Evolutionary conservation across 2,888 invertebrate genomes (phyloP).

Genomic region (Chalcis sispes): DNA sequence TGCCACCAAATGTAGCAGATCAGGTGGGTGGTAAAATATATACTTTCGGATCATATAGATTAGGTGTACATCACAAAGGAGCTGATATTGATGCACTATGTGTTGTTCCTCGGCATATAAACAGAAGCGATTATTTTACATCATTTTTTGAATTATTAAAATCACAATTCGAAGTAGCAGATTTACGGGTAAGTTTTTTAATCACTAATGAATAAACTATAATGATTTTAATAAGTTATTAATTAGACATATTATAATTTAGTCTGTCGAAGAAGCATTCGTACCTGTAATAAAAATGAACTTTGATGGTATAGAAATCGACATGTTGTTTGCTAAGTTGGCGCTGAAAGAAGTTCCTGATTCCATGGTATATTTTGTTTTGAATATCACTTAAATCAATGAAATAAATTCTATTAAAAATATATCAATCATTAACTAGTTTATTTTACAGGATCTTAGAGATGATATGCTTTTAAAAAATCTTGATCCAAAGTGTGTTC

Average conservation of each 20-base stretch:
- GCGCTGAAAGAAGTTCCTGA: conserved; percentile 97
- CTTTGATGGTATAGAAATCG: conserved; percentile 98
- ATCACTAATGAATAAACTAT: conserved; percentile 63
- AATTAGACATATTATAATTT: conserved; percentile 8
- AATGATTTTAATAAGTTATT: conserved; percentile 3
- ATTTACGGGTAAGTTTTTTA: conserved; percentile 80
- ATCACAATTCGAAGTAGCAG: conserved; percentile 89
- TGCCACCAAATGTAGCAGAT: conserved; percentile 86
- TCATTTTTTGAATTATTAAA: conserved; percentile 96
- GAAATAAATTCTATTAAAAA: background rate
- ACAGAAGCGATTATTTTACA: conserved; percentile 95
- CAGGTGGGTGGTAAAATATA: conserved; percentile 98
- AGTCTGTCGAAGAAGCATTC: conserved; percentile 97
- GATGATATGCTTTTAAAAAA: conserved; percentile 96
- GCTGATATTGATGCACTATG: conserved; percentile 99
- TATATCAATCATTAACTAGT: conserved; percentile 23
- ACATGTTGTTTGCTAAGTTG: conserved; percentile 96
- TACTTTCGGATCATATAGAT: conserved; percentile 97
- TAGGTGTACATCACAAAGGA: conserved; percentile 97
- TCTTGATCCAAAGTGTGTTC: conserved; percentile 95
- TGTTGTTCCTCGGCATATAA: conserved; percentile 97
- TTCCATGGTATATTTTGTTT: conserved; percentile 73
- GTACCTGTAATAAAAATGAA: conserved; percentile 99
- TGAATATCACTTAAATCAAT: background rate
- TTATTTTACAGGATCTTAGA: conserved; percentile 84